phyloP scores from a whole-genome alignment of 2,888 invertebrate species.

The Suillia variegata region DNA sequence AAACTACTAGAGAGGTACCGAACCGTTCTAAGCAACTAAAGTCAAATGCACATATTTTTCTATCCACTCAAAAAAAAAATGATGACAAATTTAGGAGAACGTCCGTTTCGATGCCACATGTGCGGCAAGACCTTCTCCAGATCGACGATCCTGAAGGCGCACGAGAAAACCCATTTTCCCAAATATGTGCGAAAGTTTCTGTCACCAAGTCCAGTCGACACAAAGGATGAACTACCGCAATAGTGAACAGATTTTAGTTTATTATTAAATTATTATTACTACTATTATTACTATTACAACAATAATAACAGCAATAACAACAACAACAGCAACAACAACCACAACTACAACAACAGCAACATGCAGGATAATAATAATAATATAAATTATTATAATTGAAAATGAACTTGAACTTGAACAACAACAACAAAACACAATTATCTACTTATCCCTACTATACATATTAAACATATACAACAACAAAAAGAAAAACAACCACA shows the following conservation, averaged over 20 bases:
- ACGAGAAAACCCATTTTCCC: slow-evolving; percentile 91
- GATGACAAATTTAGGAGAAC: too few relatives aligned
- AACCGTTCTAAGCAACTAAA: too few relatives aligned
- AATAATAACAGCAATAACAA: slow-evolving; percentile 17
- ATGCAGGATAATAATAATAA: too few relatives aligned
- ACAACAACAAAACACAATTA: slow-evolving; percentile 30
- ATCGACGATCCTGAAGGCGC: slow-evolving; percentile 88
- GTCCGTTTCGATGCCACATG: slow-evolving; percentile 85
- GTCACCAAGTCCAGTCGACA: slow-evolving; percentile 84
- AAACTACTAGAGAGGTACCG: too few relatives aligned
- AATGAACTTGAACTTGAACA: too few relatives aligned
- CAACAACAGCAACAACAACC: too few relatives aligned
- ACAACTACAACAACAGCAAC: slow-evolving; percentile 30
- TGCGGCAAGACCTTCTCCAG: slow-evolving; percentile 91
- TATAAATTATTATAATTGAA: too few relatives aligned
- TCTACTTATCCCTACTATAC: slow-evolving; percentile 25
- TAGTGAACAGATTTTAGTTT: slow-evolving; percentile 65
- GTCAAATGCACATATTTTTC: too few relatives aligned
- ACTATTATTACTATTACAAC: slow-evolving; percentile 59
- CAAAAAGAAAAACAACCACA: slow-evolving; percentile 28
- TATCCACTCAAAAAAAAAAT: too few relatives aligned
- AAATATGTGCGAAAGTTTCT: slow-evolving; percentile 89
- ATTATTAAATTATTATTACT: slow-evolving; percentile 62
- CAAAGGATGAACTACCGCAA: slow-evolving; percentile 80
- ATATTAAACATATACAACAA: slow-evolving; percentile 17